Conservation (phyloP, 2,888 invertebrate species). For the Drosophila mercatorum region DNA sequence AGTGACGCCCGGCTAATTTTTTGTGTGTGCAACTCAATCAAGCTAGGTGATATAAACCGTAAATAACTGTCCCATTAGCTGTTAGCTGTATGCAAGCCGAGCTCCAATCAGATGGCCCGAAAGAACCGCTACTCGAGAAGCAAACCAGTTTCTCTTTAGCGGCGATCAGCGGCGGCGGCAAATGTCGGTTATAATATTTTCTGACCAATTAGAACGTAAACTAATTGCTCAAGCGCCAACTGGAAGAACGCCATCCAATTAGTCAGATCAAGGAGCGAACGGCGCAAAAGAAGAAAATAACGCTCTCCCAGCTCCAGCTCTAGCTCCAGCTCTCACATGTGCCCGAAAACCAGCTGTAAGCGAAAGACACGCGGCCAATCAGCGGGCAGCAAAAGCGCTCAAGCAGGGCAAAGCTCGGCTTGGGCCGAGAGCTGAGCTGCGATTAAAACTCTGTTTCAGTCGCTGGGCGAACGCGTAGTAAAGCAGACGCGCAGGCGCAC, state of each 20-base stretch:
- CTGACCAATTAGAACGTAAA: constrained; percentile 76
- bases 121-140: constrained; percentile 46
- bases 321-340: constrained; percentile 36
- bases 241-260: constrained; percentile 74
- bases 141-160: constrained; percentile 44
- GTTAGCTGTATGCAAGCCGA: constrained; percentile 6
- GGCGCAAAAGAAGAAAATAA: constrained; percentile 27
- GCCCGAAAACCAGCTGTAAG: constrained; percentile 64
- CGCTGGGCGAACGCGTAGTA: constrained; percentile 63
- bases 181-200: constrained; percentile 77
- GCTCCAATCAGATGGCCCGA: constrained; percentile 48
- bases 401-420: constrained; percentile 51
- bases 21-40: constrained; percentile 19
- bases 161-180: constrained; percentile 39
- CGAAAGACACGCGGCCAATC: constrained; percentile 48
- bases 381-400: constrained; percentile 62
- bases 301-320: constrained; percentile 14
- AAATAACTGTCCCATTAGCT: constrained; percentile 52
- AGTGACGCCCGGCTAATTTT: constrained; percentile 3
- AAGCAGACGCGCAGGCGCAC: constrained; percentile 72
- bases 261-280: constrained; percentile 48
- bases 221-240: constrained; percentile 76
- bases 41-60: constrained; percentile 42
- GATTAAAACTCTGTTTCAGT: constrained; percentile 45
- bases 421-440: constrained; percentile 33